phyloP scores from a whole-genome alignment of 2,113 vertebrate species.

The Crotalus viridis region DNA sequence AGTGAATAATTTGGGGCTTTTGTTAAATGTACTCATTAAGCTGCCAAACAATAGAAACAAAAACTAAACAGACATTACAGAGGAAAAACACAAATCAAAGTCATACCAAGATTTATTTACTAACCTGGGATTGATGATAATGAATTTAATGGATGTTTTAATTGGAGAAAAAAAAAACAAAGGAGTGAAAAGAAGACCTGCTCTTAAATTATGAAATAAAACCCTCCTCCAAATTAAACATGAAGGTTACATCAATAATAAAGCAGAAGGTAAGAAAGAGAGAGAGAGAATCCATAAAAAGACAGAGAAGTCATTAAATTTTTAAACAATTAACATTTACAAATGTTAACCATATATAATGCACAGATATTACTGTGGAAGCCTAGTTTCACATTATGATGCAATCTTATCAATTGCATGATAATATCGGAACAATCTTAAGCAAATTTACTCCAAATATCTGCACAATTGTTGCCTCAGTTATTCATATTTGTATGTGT shows the following conservation, averaged over 20 bases:
- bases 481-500: not conserved
- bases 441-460: not conserved
- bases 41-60: not conserved
- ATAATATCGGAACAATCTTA: not conserved
- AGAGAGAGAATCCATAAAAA: not conserved
- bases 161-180: not conserved
- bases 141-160: not conserved
- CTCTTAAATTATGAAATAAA: not conserved
- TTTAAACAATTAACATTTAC: not conserved
- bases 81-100: not conserved
- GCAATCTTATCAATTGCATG: not conserved
- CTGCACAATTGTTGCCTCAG: not conserved
- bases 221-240: not conserved
- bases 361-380: not conserved
- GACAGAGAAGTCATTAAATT: not conserved
- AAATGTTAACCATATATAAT: not conserved
- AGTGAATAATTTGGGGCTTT: not conserved
- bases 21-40: not conserved
- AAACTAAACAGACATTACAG: not conserved
- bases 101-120: not conserved
- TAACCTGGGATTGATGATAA: not conserved
- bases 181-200: not conserved
- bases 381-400: not conserved
- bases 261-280: not conserved
- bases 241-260: not conserved